Evolutionary conservation across 2,797 vertebrate species (phyloP).

Genomic region (Sphenopsis melanotis): DNA sequence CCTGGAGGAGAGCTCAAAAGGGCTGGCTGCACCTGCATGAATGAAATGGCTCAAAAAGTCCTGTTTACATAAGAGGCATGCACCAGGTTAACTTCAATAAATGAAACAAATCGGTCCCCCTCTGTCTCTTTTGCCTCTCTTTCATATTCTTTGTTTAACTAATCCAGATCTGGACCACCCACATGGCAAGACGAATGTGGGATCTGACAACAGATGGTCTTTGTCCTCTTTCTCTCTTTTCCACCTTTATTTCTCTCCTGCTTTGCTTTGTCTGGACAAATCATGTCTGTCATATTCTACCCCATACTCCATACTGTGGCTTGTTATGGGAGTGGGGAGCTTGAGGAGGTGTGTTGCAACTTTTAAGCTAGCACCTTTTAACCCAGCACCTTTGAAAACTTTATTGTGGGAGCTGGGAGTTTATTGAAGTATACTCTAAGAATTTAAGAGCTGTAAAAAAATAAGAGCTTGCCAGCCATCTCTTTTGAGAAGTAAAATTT

Average conservation of each 20-base stretch:
- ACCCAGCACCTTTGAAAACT: neutral
- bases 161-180: neutral
- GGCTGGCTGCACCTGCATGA: neutral
- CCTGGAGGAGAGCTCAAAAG: neutral
- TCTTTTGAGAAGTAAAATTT: neutral
- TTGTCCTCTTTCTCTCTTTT: neutral
- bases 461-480: neutral
- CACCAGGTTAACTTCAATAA: neutral
- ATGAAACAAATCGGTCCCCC: fast-evolving
- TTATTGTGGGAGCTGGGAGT: neutral
- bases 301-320: fast-evolving
- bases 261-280: neutral
- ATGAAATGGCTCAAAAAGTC: neutral
- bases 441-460: neutral
- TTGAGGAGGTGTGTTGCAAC: neutral
- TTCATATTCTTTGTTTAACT: neutral
- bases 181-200: neutral
- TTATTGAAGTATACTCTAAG: neutral
- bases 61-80: neutral
- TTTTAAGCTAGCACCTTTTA: neutral
- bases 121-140: neutral
- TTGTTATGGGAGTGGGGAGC: neutral
- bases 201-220: neutral
- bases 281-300: neutral
- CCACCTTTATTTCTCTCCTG: neutral